These are phyloP conservation scores for Eumerus sabulonum DNA, from an alignment of 2,888 invertebrate genomes.

Conservation along the genomic window DNA sequence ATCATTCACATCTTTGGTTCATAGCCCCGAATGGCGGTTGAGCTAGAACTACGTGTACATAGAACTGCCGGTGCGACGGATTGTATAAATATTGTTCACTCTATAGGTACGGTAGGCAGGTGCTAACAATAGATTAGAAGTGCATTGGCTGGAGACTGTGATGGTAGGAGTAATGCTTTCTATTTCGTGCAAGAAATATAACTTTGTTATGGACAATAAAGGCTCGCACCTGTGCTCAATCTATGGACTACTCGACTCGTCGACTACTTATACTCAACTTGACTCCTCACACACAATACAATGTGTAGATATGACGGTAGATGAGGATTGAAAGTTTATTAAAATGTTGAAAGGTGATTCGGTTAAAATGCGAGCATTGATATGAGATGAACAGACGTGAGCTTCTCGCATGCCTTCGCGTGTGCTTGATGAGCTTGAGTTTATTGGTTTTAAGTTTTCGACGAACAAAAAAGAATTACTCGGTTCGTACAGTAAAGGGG, in stretches of 20 bases:
- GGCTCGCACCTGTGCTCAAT: slow-evolving; percentile 51
- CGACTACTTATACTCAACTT: no score
- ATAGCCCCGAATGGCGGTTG: no score
- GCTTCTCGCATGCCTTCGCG: no score
- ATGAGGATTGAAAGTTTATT: slow-evolving; percentile 41
- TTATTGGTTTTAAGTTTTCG: no score
- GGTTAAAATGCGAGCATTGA: no score
- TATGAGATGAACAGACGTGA: no score
- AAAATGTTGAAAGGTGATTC: slow-evolving; percentile 22
- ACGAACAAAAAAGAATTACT: no score
- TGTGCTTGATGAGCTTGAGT: no score
- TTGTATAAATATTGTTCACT: slow-evolving; percentile 56
- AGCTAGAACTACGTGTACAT: no score
- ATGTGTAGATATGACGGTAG: slow-evolving; percentile 10
- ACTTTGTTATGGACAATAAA: slow-evolving; percentile 56
- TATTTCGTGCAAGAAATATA: slow-evolving; percentile 46
- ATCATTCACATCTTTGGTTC: no score
- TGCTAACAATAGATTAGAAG: slow-evolving; percentile 46
- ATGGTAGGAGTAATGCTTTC: slow-evolving; percentile 41
- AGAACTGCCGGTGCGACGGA: slow-evolving; percentile 13
- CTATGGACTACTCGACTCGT: background rate
- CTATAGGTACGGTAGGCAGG: slow-evolving; percentile 38
- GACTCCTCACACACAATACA: slow-evolving; percentile 1
- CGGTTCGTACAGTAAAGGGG: no score
- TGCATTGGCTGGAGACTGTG: slow-evolving; percentile 32